Base-by-base conservation (phyloP, 1,140 invertebrate species). In the Galleria mellonella region DNA sequence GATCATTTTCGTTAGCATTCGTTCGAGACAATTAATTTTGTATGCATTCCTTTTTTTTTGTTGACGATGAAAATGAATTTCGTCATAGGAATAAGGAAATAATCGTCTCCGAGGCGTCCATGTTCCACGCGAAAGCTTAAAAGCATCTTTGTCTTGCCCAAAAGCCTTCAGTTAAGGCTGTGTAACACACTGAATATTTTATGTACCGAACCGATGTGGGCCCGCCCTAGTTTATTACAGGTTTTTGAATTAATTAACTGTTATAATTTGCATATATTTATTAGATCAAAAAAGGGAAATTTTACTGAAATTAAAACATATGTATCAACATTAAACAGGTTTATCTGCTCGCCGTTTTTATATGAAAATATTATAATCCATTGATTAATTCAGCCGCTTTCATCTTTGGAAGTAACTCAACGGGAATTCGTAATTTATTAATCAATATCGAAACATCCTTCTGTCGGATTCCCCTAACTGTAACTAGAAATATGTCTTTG, bases 71-170 rank as follows among this genome's bases (percentile, higher is more conserved):
- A 23, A 23, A 23, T 23, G 2, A 23, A 23, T 23, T 23, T 23
- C 17, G n/a, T 23, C 6, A 23, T 23, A 23, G 2, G 6, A 23
- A 23, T 3, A n/a, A 3, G 6, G 2, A 3, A 23, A 23, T 23
- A 23, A 23, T 23, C 17, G 17, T 23, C 35, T 37, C 35, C 35
- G n/a, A 10, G 35, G 4, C 14, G 39, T 47, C 42, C n/a, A 37
- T 62, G 51, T 64, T 51, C 47, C 35, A 47, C 9, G 40, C 28
- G 52, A 56, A 62, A 70, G 59, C 68, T 76, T 76, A 73, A 76
- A 73, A 76, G 72, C 72, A 73, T 76, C 72, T 76, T 76, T 76
- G 72, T 76, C 72, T 72, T 74, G 51, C 54, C 43, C 54, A 57
- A 57, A 52, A 58, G 54, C 54, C 47, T 58, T 51, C 47, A 53